Evolutionary conservation across 2,888 invertebrate species (phyloP), one percentile per base, ranked within the genome.

Genomic region (Torymus tubicola): DNA sequence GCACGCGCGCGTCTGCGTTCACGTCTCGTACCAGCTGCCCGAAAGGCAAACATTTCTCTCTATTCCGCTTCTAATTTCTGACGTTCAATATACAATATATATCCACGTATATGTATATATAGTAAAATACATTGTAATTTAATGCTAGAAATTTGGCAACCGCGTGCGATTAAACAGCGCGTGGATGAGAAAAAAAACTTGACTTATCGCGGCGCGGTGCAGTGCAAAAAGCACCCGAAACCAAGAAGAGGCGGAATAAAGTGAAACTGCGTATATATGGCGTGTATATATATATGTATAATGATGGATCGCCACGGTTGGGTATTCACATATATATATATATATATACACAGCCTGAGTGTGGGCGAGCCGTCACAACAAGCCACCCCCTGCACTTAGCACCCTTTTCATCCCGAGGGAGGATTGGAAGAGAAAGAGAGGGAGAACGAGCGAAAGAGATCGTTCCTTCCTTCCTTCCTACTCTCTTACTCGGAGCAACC

Each of bases 361-460:
- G 31, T 2, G 31, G 31, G 31, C 31, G 31, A 31, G 70, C 81
- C 78, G 81, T 73, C 83, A 80, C 81, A 83, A 83, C 81, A 81
- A 78, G 53, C 75, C 80, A 77, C 72, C 65, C 80, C 50, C 73
- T 42, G 71, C 68, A 74, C 71, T 77, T 67, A 68, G 65, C 78
- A 69, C 73, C 78, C 81, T 71, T 69, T 65, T 69, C 58, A 72
- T 79, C 76, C 79, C 55, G 58, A 63, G 81, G 75, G 70, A 81
- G 65, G 72, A 70, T 42, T 14, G 31, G 8, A 3, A 24, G 24
- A 24, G 24, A 24, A 3, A 24, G 3, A 31, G 31, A 31, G 31
- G 31, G 31, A 31, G 31, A 31, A 31, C 31, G 31, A 31, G 31
- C 31, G 31, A 31, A 31, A 31, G 31, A 31, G 31, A 31, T 31